Evolutionary conservation across 1,140 invertebrate genomes (phyloP).

Genomic region (Dermatophagoides farinae): DNA sequence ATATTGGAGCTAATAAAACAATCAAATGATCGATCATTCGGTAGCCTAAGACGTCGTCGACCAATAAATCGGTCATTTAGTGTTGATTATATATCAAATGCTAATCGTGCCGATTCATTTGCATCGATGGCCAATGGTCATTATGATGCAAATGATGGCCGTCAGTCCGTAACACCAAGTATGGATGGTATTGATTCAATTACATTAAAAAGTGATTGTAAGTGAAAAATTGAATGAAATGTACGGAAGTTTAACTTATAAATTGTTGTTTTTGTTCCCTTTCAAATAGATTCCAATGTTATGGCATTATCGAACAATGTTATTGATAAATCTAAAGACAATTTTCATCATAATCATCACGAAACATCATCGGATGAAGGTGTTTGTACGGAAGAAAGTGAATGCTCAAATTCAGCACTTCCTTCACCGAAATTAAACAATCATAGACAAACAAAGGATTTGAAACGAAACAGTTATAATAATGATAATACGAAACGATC

Average conservation of each 20-base stretch:
- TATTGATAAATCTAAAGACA: neutral
- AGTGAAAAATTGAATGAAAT: neutral
- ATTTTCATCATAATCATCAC: neutral
- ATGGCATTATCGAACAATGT: neutral
- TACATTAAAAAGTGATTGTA: neutral
- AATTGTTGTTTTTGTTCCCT: neutral
- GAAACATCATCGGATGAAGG: conserved; percentile 3
- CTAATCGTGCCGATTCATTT: neutral
- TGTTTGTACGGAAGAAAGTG: neutral
- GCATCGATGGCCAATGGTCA: neutral
- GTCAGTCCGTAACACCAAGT: neutral
- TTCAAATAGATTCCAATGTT: neutral
- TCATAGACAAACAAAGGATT: neutral
- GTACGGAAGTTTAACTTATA: neutral
- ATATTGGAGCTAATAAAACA: neutral
- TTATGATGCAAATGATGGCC: neutral
- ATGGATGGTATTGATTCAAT: conserved; percentile 5
- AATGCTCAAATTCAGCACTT: neutral
- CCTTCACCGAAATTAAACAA: neutral
- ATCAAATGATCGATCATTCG: neutral
- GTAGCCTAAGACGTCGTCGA: too few species aligned
- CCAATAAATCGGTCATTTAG: neutral
- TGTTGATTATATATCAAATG: neutral
- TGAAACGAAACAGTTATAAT: neutral
- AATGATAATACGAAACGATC: neutral